A percentile compares a stretch with the other conserved stretches of the same genome.
Conservation (phyloP, 2,797 vertebrate species). For the Chaenodraco wilsoni region DNA sequence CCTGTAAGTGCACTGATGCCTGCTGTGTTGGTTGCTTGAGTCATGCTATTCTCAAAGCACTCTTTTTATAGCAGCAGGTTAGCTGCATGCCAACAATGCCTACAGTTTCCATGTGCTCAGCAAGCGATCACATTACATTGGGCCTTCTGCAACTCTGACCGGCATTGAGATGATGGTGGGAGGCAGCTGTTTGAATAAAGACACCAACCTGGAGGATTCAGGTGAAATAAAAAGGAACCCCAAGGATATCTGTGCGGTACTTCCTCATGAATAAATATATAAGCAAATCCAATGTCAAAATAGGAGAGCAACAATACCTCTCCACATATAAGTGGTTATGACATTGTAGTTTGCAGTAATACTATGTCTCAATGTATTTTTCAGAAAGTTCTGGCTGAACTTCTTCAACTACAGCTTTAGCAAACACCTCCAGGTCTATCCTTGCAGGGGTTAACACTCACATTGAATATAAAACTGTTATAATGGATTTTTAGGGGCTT, state of each 20-base stretch:
- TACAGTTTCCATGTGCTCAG: constrained; percentile 51
- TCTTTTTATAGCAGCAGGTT: constrained; percentile 67
- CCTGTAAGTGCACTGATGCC: constrained; percentile 49
- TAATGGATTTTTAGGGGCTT: constrained; percentile 43
- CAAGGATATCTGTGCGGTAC: background rate
- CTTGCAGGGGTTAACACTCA: constrained; percentile 17
- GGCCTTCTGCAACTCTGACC: constrained; percentile 46
- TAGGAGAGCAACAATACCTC: background rate
- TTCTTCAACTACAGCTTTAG: background rate
- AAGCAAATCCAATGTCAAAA: constrained; percentile 10
- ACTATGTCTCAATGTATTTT: background rate
- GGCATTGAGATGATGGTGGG: constrained; percentile 21
- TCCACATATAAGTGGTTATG: background rate
- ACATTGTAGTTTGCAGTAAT: background rate
- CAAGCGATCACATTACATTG: constrained; percentile 35
- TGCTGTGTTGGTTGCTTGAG: constrained; percentile 55
- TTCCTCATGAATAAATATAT: constrained; percentile 3
- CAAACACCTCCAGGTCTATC: background rate
- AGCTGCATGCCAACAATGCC: constrained; percentile 63
- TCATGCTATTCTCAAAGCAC: constrained; percentile 61
- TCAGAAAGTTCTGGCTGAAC: background rate
- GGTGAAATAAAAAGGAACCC: constrained; percentile 4
- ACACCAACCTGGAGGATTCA: constrained; percentile 29
- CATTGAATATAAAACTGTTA: constrained; percentile 28
- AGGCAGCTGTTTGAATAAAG: constrained; percentile 39